These are phyloP conservation scores for Dicerorhinus sumatrensis DNA, from an alignment of 2,113 vertebrate genomes.

Conservation along the genomic window DNA sequence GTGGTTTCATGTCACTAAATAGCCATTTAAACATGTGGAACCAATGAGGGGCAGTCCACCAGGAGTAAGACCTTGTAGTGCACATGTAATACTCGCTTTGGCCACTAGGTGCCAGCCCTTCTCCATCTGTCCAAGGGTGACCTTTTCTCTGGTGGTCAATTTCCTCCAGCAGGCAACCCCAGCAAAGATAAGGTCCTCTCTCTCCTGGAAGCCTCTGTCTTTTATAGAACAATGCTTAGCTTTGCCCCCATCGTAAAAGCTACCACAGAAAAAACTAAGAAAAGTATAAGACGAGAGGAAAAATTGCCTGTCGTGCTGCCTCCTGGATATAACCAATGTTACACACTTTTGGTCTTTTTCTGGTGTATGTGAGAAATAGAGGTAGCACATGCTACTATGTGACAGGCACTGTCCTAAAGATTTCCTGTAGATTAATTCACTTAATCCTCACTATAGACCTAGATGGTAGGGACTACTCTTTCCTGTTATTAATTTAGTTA, in stretches of 20 bases:
- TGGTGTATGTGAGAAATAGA: not conserved
- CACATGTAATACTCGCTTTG: not conserved
- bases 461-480: not conserved
- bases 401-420: not conserved
- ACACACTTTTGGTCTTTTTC: not conserved
- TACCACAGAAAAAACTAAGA: not conserved
- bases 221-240: not conserved
- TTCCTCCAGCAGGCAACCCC: not conserved
- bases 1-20: not conserved
- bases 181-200: not conserved
- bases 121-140: fast-evolving
- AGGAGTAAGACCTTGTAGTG: fast-evolving
- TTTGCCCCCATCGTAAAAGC: not conserved
- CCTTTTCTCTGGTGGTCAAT: not conserved
- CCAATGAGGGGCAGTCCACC: not conserved
- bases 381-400: not conserved
- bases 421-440: not conserved
- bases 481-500: not conserved
- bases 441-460: not conserved
- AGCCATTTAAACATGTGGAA: not conserved
- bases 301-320: not conserved
- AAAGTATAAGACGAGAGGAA: not conserved
- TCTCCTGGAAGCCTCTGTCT: not conserved
- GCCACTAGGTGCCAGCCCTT: constrained; percentile 33
- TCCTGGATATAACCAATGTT: not conserved